These are phyloP conservation scores for Chelon labrosus DNA, from an alignment of 2,797 vertebrate genomes.

Conservation along the genomic window DNA sequence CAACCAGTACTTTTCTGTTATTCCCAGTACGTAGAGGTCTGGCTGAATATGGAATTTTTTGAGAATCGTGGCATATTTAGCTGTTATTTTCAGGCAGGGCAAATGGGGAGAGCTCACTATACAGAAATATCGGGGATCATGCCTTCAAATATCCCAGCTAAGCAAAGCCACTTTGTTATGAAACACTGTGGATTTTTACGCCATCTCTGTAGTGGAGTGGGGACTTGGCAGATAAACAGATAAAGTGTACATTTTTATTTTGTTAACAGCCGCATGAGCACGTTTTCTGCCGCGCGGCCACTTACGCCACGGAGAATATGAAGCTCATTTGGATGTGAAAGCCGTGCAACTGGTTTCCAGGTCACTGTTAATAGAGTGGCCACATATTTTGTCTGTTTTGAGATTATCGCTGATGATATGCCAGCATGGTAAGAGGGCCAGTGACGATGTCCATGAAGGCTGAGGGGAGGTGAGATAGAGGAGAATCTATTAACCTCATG, in stretches of 20 bases:
- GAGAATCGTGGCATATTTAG: neutral
- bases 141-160: neutral
- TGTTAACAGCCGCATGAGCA: neutral
- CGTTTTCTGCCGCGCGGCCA: constrained; percentile 26
- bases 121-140: neutral
- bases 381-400: constrained; percentile 41
- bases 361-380: constrained; percentile 54
- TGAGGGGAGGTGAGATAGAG: constrained; percentile 61
- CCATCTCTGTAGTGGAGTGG: neutral
- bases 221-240: constrained; percentile 24
- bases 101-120: neutral
- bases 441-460: constrained; percentile 63
- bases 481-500: constrained; percentile 80
- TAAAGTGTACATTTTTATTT: neutral
- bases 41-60: neutral
- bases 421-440: constrained; percentile 49
- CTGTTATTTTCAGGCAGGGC: neutral
- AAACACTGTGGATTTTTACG: neutral
- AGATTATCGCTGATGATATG: constrained; percentile 55
- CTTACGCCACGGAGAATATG: constrained; percentile 33
- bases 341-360: constrained; percentile 40
- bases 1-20: neutral
- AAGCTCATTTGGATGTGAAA: constrained; percentile 46
- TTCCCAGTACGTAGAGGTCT: neutral
- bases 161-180: neutral